Conservation (phyloP, 2,113 vertebrate species). For the Benthochromis sp. region DNA sequence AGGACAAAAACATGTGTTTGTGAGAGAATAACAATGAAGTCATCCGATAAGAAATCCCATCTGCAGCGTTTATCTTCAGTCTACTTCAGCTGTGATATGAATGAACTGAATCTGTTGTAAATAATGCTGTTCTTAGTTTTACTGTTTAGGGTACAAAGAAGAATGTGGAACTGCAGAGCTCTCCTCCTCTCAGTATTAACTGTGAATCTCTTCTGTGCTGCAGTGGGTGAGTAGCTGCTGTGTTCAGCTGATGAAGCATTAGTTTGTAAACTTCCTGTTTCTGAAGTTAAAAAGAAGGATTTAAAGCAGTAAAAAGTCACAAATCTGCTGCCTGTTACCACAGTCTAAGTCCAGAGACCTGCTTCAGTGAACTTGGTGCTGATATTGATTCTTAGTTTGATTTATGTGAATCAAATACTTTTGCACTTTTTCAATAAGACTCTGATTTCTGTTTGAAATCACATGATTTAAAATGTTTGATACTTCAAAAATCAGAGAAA, state of each 20-base stretch:
- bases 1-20: background rate
- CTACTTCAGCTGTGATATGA: background rate
- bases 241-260: background rate
- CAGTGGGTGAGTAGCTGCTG: background rate
- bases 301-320: fast-evolving
- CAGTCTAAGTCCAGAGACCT: background rate
- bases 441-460: background rate
- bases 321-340: fast-evolving
- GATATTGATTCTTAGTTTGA: background rate
- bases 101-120: background rate
- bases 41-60: background rate
- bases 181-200: background rate
- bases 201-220: background rate
- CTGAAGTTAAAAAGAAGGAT: background rate
- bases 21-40: background rate
- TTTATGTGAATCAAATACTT: background rate
- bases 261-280: background rate
- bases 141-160: background rate
- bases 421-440: background rate
- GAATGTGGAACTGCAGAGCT: background rate
- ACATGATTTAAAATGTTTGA: background rate
- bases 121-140: background rate
- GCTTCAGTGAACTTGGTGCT: background rate
- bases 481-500: background rate
- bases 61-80: background rate